phyloP scores from a whole-genome alignment of 92 coral and sea anemone species.

The Heteractis magnifica region DNA sequence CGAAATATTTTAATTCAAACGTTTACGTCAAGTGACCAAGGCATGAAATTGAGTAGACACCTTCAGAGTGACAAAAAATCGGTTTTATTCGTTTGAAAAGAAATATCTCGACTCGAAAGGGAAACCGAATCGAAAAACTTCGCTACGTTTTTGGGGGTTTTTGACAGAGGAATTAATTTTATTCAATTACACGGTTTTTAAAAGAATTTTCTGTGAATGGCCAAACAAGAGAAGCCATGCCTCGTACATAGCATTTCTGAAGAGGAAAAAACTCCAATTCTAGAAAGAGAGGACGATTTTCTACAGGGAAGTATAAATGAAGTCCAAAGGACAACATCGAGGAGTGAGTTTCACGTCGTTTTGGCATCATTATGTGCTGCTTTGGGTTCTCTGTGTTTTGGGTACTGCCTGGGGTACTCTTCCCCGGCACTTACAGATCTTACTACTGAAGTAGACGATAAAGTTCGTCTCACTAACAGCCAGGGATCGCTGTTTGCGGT shows the following conservation, averaged over 20 bases:
- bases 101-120: neutral
- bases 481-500: conserved; percentile 72
- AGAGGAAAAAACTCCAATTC: neutral
- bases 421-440: conserved; percentile 68
- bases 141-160: too few relatives aligned
- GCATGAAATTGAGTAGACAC: neutral
- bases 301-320: neutral
- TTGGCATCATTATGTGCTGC: conserved; percentile 53
- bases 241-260: neutral
- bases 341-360: conserved; percentile 19
- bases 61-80: neutral
- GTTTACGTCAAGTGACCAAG: neutral
- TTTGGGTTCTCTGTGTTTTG: conserved; percentile 67
- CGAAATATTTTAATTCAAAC: neutral
- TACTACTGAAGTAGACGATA: conserved; percentile 15
- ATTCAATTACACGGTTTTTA: too few relatives aligned
- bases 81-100: neutral
- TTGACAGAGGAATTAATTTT: too few relatives aligned
- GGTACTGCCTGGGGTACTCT: conserved; percentile 62
- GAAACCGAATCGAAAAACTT: neutral
- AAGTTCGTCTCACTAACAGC: conserved; percentile 25
- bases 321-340: neutral
- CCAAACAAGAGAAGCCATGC: neutral
- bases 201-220: neutral
- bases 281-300: neutral